Conservation (phyloP, 2,888 invertebrate genomes). For the Tribolium freemani region DNA sequence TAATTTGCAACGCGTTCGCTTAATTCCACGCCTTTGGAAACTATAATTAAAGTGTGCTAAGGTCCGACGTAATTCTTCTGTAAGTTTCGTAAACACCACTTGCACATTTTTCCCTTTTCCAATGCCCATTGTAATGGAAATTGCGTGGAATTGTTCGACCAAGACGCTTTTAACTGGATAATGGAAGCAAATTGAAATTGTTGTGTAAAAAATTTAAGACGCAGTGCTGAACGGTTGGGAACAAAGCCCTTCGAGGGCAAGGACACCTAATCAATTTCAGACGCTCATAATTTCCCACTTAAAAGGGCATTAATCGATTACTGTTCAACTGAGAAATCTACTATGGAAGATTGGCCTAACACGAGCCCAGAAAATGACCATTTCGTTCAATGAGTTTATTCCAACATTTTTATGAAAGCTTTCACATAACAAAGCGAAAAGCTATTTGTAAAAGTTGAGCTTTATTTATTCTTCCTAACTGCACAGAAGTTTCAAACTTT, state of each 20-base stretch:
- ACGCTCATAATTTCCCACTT: slow-evolving; percentile 29
- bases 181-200: slow-evolving; percentile 40
- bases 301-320: slow-evolving; percentile 26
- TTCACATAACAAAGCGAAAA: background rate
- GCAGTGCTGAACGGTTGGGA: slow-evolving; percentile 23
- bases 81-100: slow-evolving; percentile 45
- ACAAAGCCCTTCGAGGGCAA: slow-evolving; percentile 28
- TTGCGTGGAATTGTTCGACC: slow-evolving; percentile 42
- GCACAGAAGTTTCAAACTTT: background rate
- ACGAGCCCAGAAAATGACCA: background rate
- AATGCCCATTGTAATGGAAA: slow-evolving; percentile 44
- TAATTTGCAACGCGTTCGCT: slow-evolving; percentile 62
- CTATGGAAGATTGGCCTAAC: background rate
- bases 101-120: slow-evolving; percentile 37
- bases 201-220: slow-evolving; percentile 34
- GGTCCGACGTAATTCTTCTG: slow-evolving; percentile 48
- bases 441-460: background rate
- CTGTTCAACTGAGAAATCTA: background rate
- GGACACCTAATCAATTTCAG: slow-evolving; percentile 35
- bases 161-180: slow-evolving; percentile 40
- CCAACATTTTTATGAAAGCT: background rate
- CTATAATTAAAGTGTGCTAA: slow-evolving; percentile 60
- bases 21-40: slow-evolving; percentile 61
- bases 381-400: background rate
- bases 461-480: background rate